Conservation (phyloP, 64 coral and sea anemone genomes). For the Pocillopora damicornis region DNA sequence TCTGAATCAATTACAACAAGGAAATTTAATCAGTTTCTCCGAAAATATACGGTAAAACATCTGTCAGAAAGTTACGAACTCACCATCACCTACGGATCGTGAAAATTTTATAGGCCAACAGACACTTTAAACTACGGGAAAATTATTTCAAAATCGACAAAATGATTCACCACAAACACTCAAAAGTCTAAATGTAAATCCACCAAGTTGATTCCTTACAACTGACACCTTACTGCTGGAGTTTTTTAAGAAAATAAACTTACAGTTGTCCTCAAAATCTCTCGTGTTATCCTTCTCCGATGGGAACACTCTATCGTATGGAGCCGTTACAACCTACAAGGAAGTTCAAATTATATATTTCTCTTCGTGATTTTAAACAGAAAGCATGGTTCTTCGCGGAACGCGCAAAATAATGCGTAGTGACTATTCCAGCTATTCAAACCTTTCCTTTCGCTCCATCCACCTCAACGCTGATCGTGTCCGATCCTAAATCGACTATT, state of each 20-base stretch:
- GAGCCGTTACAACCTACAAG: slow-evolving; percentile 73
- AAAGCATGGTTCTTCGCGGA: neutral
- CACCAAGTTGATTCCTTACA: neutral
- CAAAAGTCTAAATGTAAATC: neutral
- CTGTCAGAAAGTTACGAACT: neutral
- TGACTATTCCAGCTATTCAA: neutral
- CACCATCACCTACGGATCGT: neutral
- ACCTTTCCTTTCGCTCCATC: slow-evolving; percentile 54
- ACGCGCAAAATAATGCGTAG: neutral
- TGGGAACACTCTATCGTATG: slow-evolving; percentile 86
- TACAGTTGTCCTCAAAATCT: slow-evolving; percentile 99
- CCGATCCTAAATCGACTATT: slow-evolving; percentile 87
- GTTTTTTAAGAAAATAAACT: slow-evolving; percentile 31
- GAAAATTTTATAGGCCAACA: neutral
- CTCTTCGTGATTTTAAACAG: neutral
- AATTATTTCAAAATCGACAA: neutral
- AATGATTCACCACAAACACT: neutral
- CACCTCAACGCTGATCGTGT: slow-evolving; percentile 78
- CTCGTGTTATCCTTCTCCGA: slow-evolving; percentile 87
- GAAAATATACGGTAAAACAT: neutral
- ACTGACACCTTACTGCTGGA: neutral
- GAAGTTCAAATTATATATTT: neutral
- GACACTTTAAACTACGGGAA: neutral
- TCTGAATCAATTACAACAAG: neutral
- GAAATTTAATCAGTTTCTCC: neutral